Evolutionary conservation across 2,797 vertebrate genomes (phyloP).

Genomic region (Siniperca scherzeri): DNA sequence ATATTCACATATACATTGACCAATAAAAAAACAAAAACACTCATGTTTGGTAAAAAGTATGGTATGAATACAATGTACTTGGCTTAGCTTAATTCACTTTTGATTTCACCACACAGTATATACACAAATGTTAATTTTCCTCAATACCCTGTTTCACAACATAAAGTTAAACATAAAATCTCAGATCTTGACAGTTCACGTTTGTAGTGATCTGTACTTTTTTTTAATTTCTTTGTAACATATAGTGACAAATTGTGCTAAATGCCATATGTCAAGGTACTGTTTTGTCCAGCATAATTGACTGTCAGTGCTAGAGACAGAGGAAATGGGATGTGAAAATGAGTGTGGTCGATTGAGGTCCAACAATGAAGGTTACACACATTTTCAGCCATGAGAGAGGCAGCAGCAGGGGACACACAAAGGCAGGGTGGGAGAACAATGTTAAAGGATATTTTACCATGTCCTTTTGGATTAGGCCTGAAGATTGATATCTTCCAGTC

Average conservation of each 20-base stretch:
- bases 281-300: conserved; percentile 77
- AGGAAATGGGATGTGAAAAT: conserved; percentile 85
- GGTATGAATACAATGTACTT: background rate
- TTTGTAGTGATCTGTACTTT: conserved; percentile 28
- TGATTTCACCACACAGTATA: background rate
- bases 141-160: background rate
- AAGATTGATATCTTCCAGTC: conserved; percentile 89
- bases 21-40: background rate
- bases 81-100: background rate
- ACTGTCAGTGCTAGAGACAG: conserved; percentile 77
- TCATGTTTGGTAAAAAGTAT: background rate
- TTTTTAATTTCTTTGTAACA: conserved; percentile 18
- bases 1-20: background rate
- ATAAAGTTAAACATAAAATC: background rate
- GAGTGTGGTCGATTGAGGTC: conserved; percentile 75
- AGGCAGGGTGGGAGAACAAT: conserved; percentile 74
- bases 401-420: conserved; percentile 68
- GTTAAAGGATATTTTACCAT: conserved; percentile 84
- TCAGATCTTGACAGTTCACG: background rate
- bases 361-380: conserved; percentile 74
- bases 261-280: conserved; percentile 71
- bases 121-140: background rate
- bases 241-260: conserved; percentile 65
- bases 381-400: conserved; percentile 66
- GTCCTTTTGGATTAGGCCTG: conserved; percentile 82